Conservation (phyloP, 2,888 invertebrate genomes). For the Drosophila peninsularis region DNA sequence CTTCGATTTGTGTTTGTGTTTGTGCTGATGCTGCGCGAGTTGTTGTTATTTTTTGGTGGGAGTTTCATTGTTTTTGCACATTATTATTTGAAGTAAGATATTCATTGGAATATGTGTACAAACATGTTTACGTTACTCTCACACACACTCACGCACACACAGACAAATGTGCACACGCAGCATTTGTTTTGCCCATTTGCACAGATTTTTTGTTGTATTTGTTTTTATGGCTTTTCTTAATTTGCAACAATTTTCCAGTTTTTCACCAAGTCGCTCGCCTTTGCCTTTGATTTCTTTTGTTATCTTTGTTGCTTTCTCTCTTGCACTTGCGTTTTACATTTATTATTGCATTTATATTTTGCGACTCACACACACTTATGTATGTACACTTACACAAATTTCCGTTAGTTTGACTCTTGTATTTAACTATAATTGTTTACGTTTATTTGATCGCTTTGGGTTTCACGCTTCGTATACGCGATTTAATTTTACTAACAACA, state of each 20-base stretch:
- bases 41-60: slow-evolving; percentile 46
- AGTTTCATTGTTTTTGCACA: slow-evolving; percentile 59
- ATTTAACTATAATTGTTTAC: slow-evolving; percentile 65
- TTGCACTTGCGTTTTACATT: slow-evolving; percentile 17
- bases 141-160: slow-evolving; percentile 17
- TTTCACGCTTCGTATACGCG: slow-evolving; percentile 77
- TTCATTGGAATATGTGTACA: slow-evolving; percentile 12
- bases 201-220: slow-evolving; percentile 18
- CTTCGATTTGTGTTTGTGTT: slow-evolving; percentile 26
- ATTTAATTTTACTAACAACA: slow-evolving; percentile 39
- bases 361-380: slow-evolving; percentile 22
- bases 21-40: slow-evolving; percentile 48
- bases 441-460: slow-evolving; percentile 57
- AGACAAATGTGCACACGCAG: slow-evolving; percentile 10
- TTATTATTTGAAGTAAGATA: slow-evolving; percentile 18
- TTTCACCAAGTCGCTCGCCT: slow-evolving; percentile 29
- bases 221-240: slow-evolving; percentile 47
- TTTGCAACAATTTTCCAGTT: slow-evolving; percentile 54
- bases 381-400: slow-evolving; percentile 53
- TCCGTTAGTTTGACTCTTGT: slow-evolving; percentile 61
- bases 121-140: slow-evolving; percentile 22
- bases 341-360: slow-evolving; percentile 51
- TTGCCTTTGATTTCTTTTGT: slow-evolving; percentile 37
- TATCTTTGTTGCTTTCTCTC: slow-evolving; percentile 51
- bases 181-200: slow-evolving; percentile 42